Conservation (phyloP, 2,888 invertebrate species). For the Leucoptera coffeella region DNA sequence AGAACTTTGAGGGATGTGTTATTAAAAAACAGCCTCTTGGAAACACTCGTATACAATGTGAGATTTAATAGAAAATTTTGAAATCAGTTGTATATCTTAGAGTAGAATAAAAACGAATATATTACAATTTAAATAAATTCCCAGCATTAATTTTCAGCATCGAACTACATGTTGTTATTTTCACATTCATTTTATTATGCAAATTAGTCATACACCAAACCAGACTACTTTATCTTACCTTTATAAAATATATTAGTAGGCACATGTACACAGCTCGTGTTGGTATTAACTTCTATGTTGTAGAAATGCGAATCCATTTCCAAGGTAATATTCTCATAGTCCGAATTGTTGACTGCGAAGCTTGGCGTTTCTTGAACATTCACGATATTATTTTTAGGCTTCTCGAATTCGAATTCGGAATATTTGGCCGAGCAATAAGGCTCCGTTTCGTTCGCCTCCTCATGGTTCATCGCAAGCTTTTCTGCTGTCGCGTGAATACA, state of each 20-base stretch:
- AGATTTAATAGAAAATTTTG: too few species aligned
- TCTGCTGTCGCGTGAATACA: constrained; percentile 77
- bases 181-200: too few species aligned
- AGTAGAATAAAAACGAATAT: too few species aligned
- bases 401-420: constrained; percentile 40
- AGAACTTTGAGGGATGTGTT: too few species aligned
- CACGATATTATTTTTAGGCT: not conserved
- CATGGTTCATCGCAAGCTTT: constrained; percentile 27
- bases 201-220: too few species aligned
- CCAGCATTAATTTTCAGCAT: too few species aligned
- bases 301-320: constrained; percentile 78
- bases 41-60: too few species aligned
- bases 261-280: constrained; percentile 82
- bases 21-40: too few species aligned
- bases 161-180: too few species aligned
- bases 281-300: constrained; percentile 73
- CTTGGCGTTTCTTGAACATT: constrained; percentile 13
- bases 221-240: too few species aligned
- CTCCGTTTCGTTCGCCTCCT: constrained; percentile 22
- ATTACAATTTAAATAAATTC: too few species aligned
- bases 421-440: constrained; percentile 80
- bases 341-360: constrained; percentile 17
- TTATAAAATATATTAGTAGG: constrained; percentile 89
- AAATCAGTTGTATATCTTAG: too few species aligned
- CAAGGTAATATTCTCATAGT: constrained; percentile 53